Conservation (phyloP, 2,797 vertebrate genomes). For the Lophotriccus pileatus region DNA sequence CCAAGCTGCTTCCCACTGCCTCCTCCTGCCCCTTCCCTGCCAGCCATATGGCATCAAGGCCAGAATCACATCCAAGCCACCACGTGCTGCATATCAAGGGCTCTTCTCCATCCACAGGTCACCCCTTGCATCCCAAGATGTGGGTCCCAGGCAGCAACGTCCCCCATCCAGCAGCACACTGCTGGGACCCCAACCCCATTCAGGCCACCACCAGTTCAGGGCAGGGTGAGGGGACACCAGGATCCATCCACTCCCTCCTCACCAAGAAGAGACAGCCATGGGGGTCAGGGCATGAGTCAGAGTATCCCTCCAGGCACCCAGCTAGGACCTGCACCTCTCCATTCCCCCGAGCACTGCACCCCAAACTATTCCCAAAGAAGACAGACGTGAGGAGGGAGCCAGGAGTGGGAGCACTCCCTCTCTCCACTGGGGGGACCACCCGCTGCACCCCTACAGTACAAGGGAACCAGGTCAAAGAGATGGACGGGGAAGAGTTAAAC, state of each 20-base stretch:
- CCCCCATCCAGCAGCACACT: neutral
- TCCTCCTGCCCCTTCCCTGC: neutral
- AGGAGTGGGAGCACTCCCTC: neutral
- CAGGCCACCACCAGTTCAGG: accelerated
- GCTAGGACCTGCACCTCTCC: neutral
- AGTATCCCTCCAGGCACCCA: neutral
- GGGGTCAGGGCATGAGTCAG: neutral
- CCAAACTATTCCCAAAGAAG: accelerated
- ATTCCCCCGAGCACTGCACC: too few relatives aligned
- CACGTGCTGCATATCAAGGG: neutral
- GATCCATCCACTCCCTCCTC: neutral
- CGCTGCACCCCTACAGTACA: neutral
- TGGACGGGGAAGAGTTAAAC: conserved; percentile 41
- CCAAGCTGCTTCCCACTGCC: neutral
- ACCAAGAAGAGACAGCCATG: accelerated
- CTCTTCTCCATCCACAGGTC: neutral
- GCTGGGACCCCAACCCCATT: neutral
- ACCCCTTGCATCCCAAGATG: neutral
- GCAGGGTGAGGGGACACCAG: neutral
- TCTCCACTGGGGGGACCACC: accelerated
- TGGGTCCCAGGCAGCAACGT: neutral
- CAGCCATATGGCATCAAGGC: accelerated
- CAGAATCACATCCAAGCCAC: neutral
- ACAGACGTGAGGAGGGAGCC: accelerated
- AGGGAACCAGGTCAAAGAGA: neutral